Evolutionary conservation across 2,888 invertebrate genomes (phyloP), one percentile per base, ranked within the genome.

Genomic region (Eristalis tenax): DNA sequence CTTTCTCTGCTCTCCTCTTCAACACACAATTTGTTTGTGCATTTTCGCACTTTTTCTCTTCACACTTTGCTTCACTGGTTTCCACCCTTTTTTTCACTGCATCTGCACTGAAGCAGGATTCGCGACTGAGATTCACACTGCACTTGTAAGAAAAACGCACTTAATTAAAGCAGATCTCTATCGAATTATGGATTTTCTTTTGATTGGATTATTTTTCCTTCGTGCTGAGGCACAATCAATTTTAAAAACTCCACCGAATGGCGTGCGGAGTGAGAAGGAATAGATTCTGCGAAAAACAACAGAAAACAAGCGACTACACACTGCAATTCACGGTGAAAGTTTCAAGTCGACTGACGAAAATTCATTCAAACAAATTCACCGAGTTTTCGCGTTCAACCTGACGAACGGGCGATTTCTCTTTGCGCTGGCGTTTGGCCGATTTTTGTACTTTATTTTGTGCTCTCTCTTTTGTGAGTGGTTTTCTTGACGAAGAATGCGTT

Each of bases 1-100:
- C 15, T 69, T 35, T 76, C 28, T 26, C 50, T 79, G 10, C n/a
- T 18, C 6, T 32, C 10, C 26, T 40, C 32, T 64, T 77, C 73
- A 82, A 59, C 43, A 80, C 71, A 83, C 56, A 73, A 83, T 83
- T 87, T 87, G 87, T 83, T 87, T 87, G 87, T 87, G 87, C 87
- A 87, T 83, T 79, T 86, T 87, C 59, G 83, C 83, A 83, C 87
- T 80, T 73, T 78, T 68, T 63, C 28, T 57, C 61, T 68, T 77
- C 40, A 40, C 74, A 77, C 65, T 78, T 83, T 83, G 35, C 83
- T 83, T 78, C 74, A 83, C 78, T 75, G 83, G 87, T 87, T 87
- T 87, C 87, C 87, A 87, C 87, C 87, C 87, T 87, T 83, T 86
- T 83, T 78, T 77, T 69, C 63, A 59, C 69, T 74, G 74, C 83